Percentiles rank a stretch among this genome's conserved stretches.
Evolutionary conservation across 2,888 invertebrate genomes (phyloP).

Genomic region (Pterobdella sp.): DNA sequence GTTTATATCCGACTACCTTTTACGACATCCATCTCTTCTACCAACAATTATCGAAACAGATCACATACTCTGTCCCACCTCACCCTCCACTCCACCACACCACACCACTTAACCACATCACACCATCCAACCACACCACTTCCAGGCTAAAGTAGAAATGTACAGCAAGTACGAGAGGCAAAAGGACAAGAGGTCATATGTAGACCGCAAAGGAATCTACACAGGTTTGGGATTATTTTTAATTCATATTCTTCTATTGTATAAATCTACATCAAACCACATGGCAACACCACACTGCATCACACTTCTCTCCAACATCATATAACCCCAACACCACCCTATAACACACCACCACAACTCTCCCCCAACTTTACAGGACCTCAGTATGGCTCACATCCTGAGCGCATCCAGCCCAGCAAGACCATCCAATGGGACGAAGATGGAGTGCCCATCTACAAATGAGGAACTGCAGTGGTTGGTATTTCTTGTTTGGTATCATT

Average conservation of each 20-base stretch:
- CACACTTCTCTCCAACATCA: no score
- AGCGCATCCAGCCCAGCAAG: constrained; percentile 33
- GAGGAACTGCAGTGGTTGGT: no score
- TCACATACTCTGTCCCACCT: no score
- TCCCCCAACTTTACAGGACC: constrained; percentile 12
- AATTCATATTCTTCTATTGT: no score
- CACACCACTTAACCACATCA: neutral
- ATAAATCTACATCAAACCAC: neutral
- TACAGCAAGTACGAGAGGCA: constrained; percentile 51
- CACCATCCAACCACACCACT: neutral
- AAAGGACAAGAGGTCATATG: constrained; percentile 48
- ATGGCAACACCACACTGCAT: neutral
- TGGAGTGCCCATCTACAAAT: constrained; percentile 35
- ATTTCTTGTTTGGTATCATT: no score
- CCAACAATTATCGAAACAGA: no score
- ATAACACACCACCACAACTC: no score
- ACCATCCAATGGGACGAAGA: constrained; percentile 35
- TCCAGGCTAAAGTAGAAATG: constrained; percentile 45
- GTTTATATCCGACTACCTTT: neutral
- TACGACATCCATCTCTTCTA: neutral
- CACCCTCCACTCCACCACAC: no score
- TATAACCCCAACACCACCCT: no score
- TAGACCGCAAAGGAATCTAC: constrained; percentile 45
- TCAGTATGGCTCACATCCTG: constrained; percentile 32
- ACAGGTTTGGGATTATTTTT: constrained; percentile 34